Evolutionary conservation across 2,113 vertebrate species (phyloP), one percentile per base, ranked within the genome.

Genomic region (Semicossyphus pulcher): DNA sequence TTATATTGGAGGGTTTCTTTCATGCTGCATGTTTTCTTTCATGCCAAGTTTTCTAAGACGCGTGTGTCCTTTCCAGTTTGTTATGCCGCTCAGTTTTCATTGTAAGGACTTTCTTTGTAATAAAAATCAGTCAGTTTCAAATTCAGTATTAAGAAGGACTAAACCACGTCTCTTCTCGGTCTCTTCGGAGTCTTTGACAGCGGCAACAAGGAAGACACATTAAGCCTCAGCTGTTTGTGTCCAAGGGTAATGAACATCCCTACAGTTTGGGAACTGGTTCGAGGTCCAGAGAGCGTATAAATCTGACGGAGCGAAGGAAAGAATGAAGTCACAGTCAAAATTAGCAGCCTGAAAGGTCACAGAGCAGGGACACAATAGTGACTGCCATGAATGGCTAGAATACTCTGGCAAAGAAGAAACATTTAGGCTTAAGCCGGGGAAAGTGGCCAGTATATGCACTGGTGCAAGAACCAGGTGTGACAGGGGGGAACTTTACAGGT

Each of bases 1-100:
- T 66, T 51, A 16, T 14, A 47, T 65, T 20, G 16, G 7, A 58
- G 18, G 29, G 14, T 21, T 64, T 52, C 70, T 81, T 78, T 83
- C n/a, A 69, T 53, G 37, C 0, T 4, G 18, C 79, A 48, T 56
- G 29, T 57, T 48, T 70, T 68, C 42, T 72, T 60, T 72, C 53
- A 59, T n/a, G 64, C 36, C 25, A 5, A 1, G 4, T 11, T 51
- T 48, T 42, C 25, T 25, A 23, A 25, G 51, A 56, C 16, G 42
- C 9, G 2, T 44, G 15, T 9, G 45, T 54, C 15, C 60, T 69
- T 69, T 52, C 8, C 42, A 2, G 44, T 62, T 42, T 54, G 16
- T 25, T 39, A 8, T 42, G 5, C 58, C 45, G 2, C 9, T 18
- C 18, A 3, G 9, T 41, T 25, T 16, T 25, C 11, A 15, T 12